phyloP scores from a whole-genome alignment of 2,113 vertebrate genomes.

The Chunga burmeisteri region DNA sequence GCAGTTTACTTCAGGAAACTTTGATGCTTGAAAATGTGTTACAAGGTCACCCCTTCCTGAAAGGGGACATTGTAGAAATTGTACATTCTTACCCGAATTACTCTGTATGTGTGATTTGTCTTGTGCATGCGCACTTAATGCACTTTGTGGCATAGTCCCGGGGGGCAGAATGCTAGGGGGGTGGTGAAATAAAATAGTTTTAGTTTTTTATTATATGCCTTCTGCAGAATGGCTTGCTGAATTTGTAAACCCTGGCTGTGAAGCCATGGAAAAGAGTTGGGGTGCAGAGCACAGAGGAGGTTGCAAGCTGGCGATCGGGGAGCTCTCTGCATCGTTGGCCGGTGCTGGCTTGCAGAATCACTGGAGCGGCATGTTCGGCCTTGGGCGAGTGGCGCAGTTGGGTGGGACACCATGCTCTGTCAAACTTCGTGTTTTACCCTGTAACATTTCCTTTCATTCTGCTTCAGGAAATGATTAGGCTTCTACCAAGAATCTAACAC shows the following conservation, averaged over 20 bases:
- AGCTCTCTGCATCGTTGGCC: not conserved
- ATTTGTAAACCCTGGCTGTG: not conserved
- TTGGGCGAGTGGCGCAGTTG: not conserved
- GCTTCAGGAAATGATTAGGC: not conserved
- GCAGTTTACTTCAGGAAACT: not conserved
- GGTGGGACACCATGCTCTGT: not conserved
- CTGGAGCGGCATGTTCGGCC: not conserved
- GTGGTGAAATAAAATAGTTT: not conserved
- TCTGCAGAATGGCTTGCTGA: not conserved
- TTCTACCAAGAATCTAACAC: not conserved
- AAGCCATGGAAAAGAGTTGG: not conserved
- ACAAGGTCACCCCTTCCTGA: constrained; percentile 1
- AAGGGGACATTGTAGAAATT: not conserved
- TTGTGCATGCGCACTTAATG: rapidly evolving
- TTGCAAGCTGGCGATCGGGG: rapidly evolving
- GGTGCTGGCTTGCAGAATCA: not conserved
- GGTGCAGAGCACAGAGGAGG: not conserved
- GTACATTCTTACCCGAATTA: not conserved
- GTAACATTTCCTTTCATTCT: not conserved
- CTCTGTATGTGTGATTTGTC: not conserved
- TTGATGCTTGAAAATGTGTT: not conserved
- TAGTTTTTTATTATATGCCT: not conserved
- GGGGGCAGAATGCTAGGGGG: not conserved
- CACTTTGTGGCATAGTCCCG: rapidly evolving
- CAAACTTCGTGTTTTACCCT: not conserved